Conservation (phyloP, 1,140 invertebrate genomes). For the Nebria ingens region DNA sequence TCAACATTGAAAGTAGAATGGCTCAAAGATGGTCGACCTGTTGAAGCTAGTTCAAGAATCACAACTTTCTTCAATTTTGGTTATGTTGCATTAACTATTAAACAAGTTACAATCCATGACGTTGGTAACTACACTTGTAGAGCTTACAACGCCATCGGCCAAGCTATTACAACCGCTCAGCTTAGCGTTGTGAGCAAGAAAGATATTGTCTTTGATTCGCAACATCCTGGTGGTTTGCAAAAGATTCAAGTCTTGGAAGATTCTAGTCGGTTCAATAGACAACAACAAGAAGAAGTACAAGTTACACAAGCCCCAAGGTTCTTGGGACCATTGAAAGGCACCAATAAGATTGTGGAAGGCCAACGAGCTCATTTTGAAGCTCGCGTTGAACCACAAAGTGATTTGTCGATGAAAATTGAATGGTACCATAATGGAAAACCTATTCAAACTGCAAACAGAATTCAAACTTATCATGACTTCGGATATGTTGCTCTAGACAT, state of each 20-base stretch:
- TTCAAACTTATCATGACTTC: constrained; percentile 90
- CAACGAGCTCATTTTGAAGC: constrained; percentile 95
- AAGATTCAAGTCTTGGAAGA: constrained; percentile 86
- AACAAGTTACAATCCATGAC: constrained; percentile 83
- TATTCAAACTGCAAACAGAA: constrained; percentile 72
- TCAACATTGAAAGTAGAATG: constrained; percentile 86
- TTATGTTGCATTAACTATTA: constrained; percentile 92
- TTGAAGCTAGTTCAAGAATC: constrained; percentile 87
- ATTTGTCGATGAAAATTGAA: constrained; percentile 76
- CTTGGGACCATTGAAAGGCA: constrained; percentile 76
- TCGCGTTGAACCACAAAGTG: constrained; percentile 84
- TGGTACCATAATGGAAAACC: constrained; percentile 87
- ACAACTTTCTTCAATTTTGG: constrained; percentile 95
- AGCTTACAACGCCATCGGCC: constrained; percentile 79
- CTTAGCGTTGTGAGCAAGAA: constrained; percentile 77
- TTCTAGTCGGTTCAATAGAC: constrained; percentile 53
- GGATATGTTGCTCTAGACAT: constrained; percentile 93
- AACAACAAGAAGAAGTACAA: constrained; percentile 58
- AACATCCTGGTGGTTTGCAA: constrained; percentile 76
- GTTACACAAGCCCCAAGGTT: constrained; percentile 73
- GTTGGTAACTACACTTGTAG: constrained; percentile 84
- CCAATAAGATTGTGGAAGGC: constrained; percentile 88
- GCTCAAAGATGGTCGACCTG: constrained; percentile 84
- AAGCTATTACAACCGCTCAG: constrained; percentile 80
- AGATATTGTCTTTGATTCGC: constrained; percentile 75